Evolutionary conservation across 2,113 vertebrate genomes (phyloP).

Genomic region (Acinonyx jubatus): DNA sequence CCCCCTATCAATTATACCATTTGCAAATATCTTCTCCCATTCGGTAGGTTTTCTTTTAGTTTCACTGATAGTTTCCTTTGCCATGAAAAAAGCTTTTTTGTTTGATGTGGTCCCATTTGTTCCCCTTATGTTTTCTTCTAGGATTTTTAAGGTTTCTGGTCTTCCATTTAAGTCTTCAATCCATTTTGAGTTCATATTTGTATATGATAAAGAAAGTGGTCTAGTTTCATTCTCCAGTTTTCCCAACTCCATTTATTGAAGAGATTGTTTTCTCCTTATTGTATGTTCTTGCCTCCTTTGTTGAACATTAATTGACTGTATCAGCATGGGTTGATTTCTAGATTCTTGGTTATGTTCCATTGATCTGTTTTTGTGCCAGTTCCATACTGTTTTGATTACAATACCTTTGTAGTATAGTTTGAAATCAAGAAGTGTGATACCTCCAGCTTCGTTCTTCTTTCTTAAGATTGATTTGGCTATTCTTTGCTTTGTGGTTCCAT

Average conservation of each 20-base stretch:
- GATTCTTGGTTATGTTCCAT: neutral
- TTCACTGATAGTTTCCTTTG: neutral
- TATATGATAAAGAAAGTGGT: neutral
- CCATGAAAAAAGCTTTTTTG: neutral
- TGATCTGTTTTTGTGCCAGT: neutral
- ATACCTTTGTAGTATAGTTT: neutral
- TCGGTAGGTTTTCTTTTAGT: neutral
- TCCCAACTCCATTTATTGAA: neutral
- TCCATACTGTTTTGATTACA: neutral
- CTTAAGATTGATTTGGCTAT: neutral
- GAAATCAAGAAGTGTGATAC: neutral
- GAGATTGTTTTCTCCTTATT: neutral
- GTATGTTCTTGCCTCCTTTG: neutral
- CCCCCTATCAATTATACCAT: neutral
- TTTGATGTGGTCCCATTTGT: neutral
- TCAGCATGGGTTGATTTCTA: neutral
- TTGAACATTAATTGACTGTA: neutral
- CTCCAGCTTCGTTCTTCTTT: neutral
- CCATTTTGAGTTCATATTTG: neutral
- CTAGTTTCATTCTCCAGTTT: neutral
- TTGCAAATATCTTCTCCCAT: neutral
- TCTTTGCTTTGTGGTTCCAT: neutral
- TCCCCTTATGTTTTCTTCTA: neutral
- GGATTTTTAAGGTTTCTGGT: neutral
- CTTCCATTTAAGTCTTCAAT: neutral